phyloP scores from a whole-genome alignment of 1,140 invertebrate genomes.

The Drosophila dunni region DNA sequence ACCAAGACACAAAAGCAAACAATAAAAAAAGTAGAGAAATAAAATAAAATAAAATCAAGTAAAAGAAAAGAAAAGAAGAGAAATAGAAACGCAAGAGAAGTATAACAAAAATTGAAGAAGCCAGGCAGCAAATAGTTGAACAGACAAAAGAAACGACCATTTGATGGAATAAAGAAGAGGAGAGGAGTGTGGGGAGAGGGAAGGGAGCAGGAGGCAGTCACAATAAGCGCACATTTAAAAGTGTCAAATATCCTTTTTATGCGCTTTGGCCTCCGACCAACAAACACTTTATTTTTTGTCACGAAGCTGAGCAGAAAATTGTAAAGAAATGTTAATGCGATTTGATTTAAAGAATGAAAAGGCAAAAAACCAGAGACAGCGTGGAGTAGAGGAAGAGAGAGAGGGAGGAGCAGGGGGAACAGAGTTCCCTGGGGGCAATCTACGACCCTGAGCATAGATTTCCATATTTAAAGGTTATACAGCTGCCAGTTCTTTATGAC shows the following conservation, averaged over 20 bases:
- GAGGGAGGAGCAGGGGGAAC: constrained; percentile 17
- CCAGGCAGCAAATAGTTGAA: constrained; percentile 73
- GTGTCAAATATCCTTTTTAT: constrained; percentile 83
- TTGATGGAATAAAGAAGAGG: background rate
- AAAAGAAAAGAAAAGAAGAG: constrained; percentile 29
- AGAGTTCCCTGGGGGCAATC: constrained; percentile 51
- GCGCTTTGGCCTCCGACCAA: constrained; percentile 73
- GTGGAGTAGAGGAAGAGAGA: background rate
- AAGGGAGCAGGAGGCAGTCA: constrained; percentile 43
- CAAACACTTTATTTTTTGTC: constrained; percentile 82
- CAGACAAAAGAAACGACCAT: constrained; percentile 68
- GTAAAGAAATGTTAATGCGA: constrained; percentile 83
- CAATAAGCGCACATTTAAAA: constrained; percentile 84
- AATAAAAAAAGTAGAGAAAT: constrained; percentile 66
- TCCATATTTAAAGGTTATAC: constrained; percentile 73
- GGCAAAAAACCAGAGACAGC: constrained; percentile 37
- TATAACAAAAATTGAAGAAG: constrained; percentile 81
- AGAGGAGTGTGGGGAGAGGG: background rate
- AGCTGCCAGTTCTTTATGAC: constrained; percentile 64
- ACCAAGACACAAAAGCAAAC: constrained; percentile 81
- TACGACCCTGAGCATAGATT: constrained; percentile 65
- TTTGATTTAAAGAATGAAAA: constrained; percentile 80
- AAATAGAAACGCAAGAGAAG: constrained; percentile 62
- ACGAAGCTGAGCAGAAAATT: constrained; percentile 78
- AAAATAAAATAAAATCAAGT: constrained; percentile 11